phyloP scores from a whole-genome alignment of 2,888 invertebrate species.

The Erebia ligea region DNA sequence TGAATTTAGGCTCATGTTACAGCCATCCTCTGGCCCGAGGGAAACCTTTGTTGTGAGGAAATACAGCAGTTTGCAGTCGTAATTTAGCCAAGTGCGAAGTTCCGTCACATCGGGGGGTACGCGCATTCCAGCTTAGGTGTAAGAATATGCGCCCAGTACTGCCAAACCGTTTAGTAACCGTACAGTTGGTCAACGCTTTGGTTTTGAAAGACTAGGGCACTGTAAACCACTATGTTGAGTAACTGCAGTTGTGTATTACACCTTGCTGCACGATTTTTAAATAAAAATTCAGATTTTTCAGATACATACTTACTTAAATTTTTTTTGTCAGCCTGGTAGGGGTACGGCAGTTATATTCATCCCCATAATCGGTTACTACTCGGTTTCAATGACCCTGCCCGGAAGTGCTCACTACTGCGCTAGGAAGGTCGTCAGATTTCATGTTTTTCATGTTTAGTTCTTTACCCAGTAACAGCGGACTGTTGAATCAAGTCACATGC shows the following conservation, averaged over 20 bases:
- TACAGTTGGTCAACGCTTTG: background rate
- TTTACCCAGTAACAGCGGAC: no score
- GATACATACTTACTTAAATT: background rate
- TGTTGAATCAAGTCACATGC: background rate
- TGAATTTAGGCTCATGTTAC: constrained; percentile 39
- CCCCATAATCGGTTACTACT: no score
- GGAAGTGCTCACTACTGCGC: no score
- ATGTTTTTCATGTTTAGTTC: no score
- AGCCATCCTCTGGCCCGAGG: constrained; percentile 21
- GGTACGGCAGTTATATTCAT: no score
- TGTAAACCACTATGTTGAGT: background rate
- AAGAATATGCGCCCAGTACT: constrained; percentile 65
- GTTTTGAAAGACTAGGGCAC: background rate
- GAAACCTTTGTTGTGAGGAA: constrained; percentile 42
- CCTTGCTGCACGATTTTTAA: background rate
- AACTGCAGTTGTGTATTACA: background rate
- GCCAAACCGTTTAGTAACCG: background rate
- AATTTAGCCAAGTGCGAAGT: constrained; percentile 81
- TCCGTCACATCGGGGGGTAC: constrained; percentile 80
- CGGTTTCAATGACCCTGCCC: no score
- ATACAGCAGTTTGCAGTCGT: constrained; percentile 64
- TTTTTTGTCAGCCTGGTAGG: no score
- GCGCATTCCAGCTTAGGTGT: constrained; percentile 71
- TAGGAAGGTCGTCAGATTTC: no score
- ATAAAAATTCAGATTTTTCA: background rate